phyloP scores from a whole-genome alignment of 2,888 invertebrate genomes.

The Napeogenes sylphis region DNA sequence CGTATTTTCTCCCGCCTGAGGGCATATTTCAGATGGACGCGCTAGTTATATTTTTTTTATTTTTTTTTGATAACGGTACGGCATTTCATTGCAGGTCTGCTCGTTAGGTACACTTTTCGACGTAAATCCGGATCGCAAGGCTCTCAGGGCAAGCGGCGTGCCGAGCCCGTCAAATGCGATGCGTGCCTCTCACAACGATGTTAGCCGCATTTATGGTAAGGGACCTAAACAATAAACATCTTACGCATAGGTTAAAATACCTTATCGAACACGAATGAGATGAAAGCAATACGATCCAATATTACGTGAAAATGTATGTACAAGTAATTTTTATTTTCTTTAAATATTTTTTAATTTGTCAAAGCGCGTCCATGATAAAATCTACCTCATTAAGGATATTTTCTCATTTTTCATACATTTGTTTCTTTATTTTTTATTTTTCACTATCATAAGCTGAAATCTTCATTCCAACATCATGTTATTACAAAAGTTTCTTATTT shows the following conservation, averaged over 20 bases:
- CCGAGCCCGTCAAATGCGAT: slow-evolving; percentile 76
- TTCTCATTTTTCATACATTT: slow-evolving; percentile 36
- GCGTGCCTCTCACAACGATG: slow-evolving; percentile 78
- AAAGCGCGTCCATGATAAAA: slow-evolving; percentile 54
- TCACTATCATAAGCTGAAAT: slow-evolving; percentile 13
- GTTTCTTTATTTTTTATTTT: slow-evolving; percentile 25
- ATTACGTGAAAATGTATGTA: too few species aligned
- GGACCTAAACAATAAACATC: slow-evolving; percentile 37
- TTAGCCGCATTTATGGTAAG: slow-evolving; percentile 75
- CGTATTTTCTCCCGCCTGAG: slow-evolving; percentile 66
- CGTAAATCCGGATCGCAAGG: slow-evolving; percentile 77
- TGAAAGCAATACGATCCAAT: too few species aligned
- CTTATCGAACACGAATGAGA: background rate
- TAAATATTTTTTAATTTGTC: slow-evolving; percentile 40
- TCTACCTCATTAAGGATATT: background rate
- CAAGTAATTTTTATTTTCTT: slow-evolving; percentile 33
- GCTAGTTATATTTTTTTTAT: slow-evolving; percentile 65
- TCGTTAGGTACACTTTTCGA: slow-evolving; percentile 79
- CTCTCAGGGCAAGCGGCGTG: slow-evolving; percentile 73
- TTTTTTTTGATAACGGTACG: slow-evolving; percentile 76
- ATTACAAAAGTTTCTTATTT: slow-evolving; percentile 12
- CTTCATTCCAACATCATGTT: slow-evolving; percentile 6
- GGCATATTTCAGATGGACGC: slow-evolving; percentile 75
- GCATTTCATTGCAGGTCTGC: slow-evolving; percentile 79
- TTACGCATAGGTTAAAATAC: slow-evolving; percentile 16